These are phyloP conservation scores for Homalodisca vitripennis DNA, from an alignment of 1,140 invertebrate species.

Conservation along the genomic window DNA sequence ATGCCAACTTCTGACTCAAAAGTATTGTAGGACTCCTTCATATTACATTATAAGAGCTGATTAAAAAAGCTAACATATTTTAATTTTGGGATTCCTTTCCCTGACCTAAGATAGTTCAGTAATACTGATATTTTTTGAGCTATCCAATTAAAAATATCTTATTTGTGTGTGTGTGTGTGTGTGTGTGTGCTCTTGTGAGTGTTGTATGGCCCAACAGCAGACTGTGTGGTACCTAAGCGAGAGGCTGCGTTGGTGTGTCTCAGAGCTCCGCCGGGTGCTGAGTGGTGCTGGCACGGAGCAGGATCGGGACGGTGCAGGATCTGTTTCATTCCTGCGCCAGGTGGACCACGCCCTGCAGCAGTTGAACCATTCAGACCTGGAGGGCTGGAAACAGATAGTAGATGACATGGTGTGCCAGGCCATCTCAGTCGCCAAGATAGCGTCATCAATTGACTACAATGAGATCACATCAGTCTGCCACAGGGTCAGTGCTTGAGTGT, in stretches of 20 bases:
- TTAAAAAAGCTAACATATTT: no score
- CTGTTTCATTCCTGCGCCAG: slow-evolving; percentile 11
- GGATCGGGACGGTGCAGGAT: not conserved
- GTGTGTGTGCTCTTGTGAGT: no score
- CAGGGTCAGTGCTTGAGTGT: slow-evolving; percentile 37
- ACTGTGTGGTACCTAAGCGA: slow-evolving; percentile 18
- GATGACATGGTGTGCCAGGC: slow-evolving; percentile 39
- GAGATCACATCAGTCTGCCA: slow-evolving; percentile 37
- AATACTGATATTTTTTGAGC: no score
- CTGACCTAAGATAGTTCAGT: no score
- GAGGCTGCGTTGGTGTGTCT: slow-evolving; percentile 24
- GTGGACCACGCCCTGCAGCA: slow-evolving; percentile 23
- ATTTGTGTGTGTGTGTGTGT: no score
- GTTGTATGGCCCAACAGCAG: no score
- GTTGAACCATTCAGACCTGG: not conserved
- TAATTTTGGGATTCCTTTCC: no score
- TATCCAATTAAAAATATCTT: no score
- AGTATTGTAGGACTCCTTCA: no score
- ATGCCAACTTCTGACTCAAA: no score
- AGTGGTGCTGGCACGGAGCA: no score
- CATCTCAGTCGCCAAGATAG: slow-evolving; percentile 38
- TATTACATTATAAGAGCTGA: no score
- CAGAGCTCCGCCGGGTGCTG: slow-evolving; percentile 4
- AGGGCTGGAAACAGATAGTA: slow-evolving; percentile 24
- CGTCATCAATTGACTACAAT: slow-evolving; percentile 33